Evolutionary conservation across 2,888 invertebrate genomes (phyloP).

Genomic region (Euclidia mi): DNA sequence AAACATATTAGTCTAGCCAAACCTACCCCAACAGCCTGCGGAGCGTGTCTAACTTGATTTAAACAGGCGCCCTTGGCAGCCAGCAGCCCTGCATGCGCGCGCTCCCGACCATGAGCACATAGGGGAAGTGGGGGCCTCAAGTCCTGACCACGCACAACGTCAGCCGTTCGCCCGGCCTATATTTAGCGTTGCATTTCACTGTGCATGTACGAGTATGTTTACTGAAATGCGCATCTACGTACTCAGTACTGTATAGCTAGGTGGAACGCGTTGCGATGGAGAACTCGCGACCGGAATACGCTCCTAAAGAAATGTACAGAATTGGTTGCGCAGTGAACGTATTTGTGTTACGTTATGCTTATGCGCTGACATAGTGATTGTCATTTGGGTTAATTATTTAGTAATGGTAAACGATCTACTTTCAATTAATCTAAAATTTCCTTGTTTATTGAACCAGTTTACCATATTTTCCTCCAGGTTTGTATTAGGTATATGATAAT

Average conservation of each 20-base stretch:
- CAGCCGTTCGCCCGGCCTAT: slow-evolving; percentile 75
- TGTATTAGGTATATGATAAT: too few species aligned
- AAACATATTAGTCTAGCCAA: slow-evolving; percentile 4
- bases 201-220: slow-evolving; percentile 55
- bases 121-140: slow-evolving; percentile 55
- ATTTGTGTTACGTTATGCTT: not conserved
- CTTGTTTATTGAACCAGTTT: too few species aligned
- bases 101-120: slow-evolving; percentile 16
- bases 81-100: slow-evolving; percentile 61
- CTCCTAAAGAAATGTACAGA: not conserved
- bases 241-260: slow-evolving; percentile 29
- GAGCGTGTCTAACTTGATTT: slow-evolving; percentile 53
- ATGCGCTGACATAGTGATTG: too few species aligned
- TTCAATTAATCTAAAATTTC: too few species aligned
- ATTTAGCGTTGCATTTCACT: slow-evolving; percentile 84
- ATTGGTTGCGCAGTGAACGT: not conserved
- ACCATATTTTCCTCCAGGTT: too few species aligned
- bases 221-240: slow-evolving; percentile 53
- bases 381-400: too few species aligned
- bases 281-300: slow-evolving; percentile 5
- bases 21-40: slow-evolving; percentile 39
- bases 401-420: too few species aligned
- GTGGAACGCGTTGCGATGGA: not conserved
- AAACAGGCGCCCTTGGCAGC: slow-evolving; percentile 65
- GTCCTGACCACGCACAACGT: slow-evolving; percentile 87